Evolutionary conservation across 2,888 invertebrate genomes (phyloP).

Genomic region (Chrysina gloriosa): DNA sequence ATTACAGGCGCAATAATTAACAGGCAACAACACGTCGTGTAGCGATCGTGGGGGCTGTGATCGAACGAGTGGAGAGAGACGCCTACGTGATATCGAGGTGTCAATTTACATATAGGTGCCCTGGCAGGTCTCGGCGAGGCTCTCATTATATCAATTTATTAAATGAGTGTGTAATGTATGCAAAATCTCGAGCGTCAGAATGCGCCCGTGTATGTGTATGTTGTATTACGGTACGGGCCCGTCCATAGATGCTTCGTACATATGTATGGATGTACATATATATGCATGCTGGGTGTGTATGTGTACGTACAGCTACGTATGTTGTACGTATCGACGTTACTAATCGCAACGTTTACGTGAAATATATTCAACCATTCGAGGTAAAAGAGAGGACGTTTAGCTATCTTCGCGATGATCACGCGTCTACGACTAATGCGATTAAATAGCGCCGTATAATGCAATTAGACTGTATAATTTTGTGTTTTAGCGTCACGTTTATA

Average conservation of each 20-base stretch:
- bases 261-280: background rate
- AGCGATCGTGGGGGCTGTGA: conserved; percentile 37
- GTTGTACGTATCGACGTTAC: background rate
- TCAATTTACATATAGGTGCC: conserved; percentile 52
- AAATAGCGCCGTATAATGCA: conserved; percentile 15
- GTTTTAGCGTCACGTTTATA: background rate
- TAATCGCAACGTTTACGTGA: conserved; percentile 7
- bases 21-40: conserved; percentile 32
- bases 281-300: conserved; percentile 9
- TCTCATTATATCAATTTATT: conserved; percentile 52
- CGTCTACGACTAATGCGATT: background rate
- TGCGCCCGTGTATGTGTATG: too few relatives aligned
- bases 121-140: conserved; percentile 45
- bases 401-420: background rate
- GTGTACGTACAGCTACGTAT: background rate
- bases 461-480: conserved; percentile 16
- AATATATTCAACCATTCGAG: conserved; percentile 2
- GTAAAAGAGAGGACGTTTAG: background rate
- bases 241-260: background rate
- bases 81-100: conserved; percentile 48
- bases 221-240: background rate
- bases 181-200: conserved; percentile 46
- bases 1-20: conserved; percentile 45
- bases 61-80: conserved; percentile 33
- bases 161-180: conserved; percentile 53